Conservation (phyloP, 1,140 invertebrate species). For the Anastatus disparis region DNA sequence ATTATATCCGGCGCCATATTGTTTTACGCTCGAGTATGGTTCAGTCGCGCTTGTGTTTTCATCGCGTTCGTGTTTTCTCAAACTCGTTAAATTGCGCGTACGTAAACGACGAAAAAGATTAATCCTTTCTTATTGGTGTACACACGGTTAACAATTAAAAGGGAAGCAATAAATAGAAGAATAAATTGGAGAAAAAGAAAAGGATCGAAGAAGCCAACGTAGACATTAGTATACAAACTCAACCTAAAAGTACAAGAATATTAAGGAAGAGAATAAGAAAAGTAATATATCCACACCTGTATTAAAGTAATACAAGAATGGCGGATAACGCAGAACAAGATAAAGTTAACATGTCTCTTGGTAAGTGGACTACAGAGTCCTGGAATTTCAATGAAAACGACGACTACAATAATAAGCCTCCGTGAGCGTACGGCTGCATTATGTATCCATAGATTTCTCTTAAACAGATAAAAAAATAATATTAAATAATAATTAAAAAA, state of each 20-base stretch:
- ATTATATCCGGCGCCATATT: constrained; percentile 4
- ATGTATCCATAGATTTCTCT: no score
- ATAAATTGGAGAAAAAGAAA: no score
- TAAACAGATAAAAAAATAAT: no score
- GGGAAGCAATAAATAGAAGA: background rate
- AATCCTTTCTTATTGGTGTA: no score
- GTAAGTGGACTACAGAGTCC: constrained; percentile 58
- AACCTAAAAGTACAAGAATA: no score
- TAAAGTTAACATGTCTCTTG: constrained; percentile 67
- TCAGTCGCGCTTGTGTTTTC: constrained; percentile 1
- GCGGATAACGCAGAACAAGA: constrained; percentile 64
- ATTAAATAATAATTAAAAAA: background rate
- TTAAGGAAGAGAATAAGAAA: no score
- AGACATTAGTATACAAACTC: no score
- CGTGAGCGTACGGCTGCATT: constrained; percentile 54
- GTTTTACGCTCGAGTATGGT: no score
- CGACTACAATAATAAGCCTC: constrained; percentile 47
- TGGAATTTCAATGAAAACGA: constrained; percentile 20
- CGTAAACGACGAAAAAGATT: background rate
- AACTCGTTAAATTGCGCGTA: no score
- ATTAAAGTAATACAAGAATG: no score
- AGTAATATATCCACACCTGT: no score
- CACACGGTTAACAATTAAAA: background rate
- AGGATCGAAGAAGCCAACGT: no score
- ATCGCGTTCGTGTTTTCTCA: background rate